Evolutionary conservation across 2,113 vertebrate genomes (phyloP).

Genomic region (Cololabis saira): DNA sequence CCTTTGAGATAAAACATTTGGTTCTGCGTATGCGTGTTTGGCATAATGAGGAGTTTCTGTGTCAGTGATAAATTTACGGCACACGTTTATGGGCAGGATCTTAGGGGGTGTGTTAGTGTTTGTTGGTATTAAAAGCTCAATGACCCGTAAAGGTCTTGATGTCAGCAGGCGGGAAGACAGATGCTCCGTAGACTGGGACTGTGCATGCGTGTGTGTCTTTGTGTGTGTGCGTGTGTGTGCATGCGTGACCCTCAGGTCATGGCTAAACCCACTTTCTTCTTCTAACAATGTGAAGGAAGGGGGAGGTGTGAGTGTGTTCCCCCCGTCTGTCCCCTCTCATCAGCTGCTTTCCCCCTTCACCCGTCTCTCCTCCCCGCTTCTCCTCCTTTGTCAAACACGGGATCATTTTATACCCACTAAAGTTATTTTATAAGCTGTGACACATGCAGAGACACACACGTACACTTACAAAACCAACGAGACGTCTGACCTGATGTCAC

Average conservation of each 20-base stretch:
- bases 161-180: constrained; percentile 74
- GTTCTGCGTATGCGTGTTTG: not conserved
- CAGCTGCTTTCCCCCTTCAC: constrained; percentile 21
- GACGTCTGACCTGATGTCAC: no score
- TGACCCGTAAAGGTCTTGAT: constrained; percentile 68
- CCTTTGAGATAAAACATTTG: no score
- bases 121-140: constrained; percentile 31
- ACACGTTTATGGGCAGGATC: constrained; percentile 50
- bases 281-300: constrained; percentile 61
- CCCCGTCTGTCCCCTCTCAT: constrained; percentile 41
- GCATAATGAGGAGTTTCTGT: constrained; percentile 33
- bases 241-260: constrained; percentile 63
- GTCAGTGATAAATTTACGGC: constrained; percentile 75
- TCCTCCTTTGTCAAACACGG: constrained; percentile 4
- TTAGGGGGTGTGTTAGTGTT: constrained; percentile 16
- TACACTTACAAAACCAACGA: no score
- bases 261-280: constrained; percentile 63
- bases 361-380: not conserved
- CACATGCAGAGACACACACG: constrained; percentile 7
- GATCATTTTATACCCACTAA: constrained; percentile 4
- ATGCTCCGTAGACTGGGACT: constrained; percentile 68
- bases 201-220: constrained; percentile 29
- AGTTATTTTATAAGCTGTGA: constrained; percentile 12
- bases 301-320: constrained; percentile 25
- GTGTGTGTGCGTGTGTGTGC: constrained; percentile 11